phyloP scores from a whole-genome alignment of 2,888 invertebrate genomes.

The Phorcus lineatus region DNA sequence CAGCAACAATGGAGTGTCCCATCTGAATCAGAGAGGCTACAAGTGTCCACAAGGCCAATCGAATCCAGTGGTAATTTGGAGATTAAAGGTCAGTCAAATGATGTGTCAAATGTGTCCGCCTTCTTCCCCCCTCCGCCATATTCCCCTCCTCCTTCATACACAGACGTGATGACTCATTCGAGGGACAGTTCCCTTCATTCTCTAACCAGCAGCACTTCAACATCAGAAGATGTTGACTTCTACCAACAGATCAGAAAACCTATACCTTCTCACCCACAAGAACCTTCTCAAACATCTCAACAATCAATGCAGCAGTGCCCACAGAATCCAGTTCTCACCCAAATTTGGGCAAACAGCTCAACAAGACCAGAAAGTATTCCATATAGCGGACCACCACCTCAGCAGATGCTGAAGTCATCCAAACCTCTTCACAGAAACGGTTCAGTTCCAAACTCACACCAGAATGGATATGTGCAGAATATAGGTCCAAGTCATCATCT shows the following conservation, averaged over 20 bases:
- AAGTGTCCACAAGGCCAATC: not conserved
- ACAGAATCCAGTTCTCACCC: not conserved
- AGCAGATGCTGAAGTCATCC: not conserved
- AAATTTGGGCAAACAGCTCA: not conserved
- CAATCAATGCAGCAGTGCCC: not conserved
- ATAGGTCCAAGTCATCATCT: no score
- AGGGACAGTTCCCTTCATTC: conserved; percentile 50
- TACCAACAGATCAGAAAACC: conserved; percentile 34
- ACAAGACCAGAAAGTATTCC: not conserved
- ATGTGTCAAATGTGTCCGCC: conserved; percentile 29
- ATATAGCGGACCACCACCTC: not conserved
- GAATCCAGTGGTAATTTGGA: not conserved
- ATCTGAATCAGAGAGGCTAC: not conserved
- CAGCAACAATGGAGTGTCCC: not conserved
- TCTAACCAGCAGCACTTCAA: conserved; percentile 29
- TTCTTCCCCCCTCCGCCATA: conserved; percentile 51
- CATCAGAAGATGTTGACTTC: conserved; percentile 22
- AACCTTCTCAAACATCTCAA: not conserved
- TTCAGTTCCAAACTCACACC: no score
- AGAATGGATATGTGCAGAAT: no score
- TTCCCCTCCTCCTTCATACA: conserved; percentile 57
- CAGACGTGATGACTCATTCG: conserved; percentile 50
- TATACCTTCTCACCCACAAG: not conserved
- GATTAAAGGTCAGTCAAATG: not conserved
- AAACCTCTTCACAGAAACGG: no score